A percentile compares a stretch with the other conserved stretches of the same genome.
Evolutionary conservation across 2,113 vertebrate species (phyloP).

Genomic region (Pipra filicauda): DNA sequence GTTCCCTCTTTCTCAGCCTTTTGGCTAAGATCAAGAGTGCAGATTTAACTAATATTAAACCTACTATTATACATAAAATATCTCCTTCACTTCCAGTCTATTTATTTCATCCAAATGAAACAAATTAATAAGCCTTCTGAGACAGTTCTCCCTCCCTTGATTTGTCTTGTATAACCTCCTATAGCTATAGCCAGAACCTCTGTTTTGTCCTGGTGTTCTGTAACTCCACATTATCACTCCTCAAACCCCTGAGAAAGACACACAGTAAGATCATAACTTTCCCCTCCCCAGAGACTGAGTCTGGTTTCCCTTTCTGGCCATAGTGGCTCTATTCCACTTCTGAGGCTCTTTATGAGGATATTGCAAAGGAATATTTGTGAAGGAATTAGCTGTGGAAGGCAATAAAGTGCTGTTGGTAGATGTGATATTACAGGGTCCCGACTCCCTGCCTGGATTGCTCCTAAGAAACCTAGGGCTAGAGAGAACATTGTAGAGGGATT

Average conservation of each 20-base stretch:
- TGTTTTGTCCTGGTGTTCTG: neutral
- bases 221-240: neutral
- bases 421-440: neutral
- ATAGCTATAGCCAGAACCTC: neutral
- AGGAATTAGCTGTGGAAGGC: neutral
- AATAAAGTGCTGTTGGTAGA: neutral
- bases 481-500: neutral
- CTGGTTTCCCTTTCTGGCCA: neutral
- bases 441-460: neutral
- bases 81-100: neutral
- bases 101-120: neutral
- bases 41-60: conserved; percentile 23
- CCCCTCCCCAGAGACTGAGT: neutral
- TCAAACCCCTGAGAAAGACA: neutral
- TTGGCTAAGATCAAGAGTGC: neutral
- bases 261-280: neutral
- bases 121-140: neutral
- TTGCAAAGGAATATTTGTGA: neutral
- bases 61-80: neutral
- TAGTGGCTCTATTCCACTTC: neutral
- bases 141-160: neutral
- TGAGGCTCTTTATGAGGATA: neutral
- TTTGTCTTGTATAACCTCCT: neutral
- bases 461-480: neutral
- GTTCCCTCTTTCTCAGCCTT: conserved; percentile 2